Evolutionary conservation across 1,140 invertebrate species (phyloP), one percentile per base, ranked within the genome.

Genomic region (Bacillus rossius): DNA sequence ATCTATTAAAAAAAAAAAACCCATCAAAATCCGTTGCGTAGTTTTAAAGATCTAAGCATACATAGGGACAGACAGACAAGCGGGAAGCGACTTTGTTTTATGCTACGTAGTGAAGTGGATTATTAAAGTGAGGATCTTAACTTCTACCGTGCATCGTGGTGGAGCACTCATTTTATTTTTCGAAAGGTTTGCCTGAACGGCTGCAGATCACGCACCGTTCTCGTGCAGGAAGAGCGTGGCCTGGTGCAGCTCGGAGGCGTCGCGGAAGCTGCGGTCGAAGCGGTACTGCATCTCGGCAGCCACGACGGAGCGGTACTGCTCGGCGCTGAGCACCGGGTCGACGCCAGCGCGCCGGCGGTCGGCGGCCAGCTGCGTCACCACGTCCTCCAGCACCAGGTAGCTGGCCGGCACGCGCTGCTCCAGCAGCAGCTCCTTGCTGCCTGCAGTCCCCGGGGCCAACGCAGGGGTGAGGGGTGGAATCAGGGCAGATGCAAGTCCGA

Each of bases 181-280:
- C n/a, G n/a, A n/a, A n/a, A n/a, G n/a, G n/a, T n/a, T n/a, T n/a
- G n/a, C n/a, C n/a, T n/a, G n/a, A n/a, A n/a, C n/a, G n/a, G n/a
- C n/a, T n/a, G n/a, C n/a, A n/a, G n/a, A 1, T 17, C 19, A 66
- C 49, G 69, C 75, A 82, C 94, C 97, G 76, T 98, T 99, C 68
- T 99, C 97, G 75, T 99, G 96, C 1, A 99, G 81, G 76, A 99
- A 99, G 59, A 92, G 82, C 0, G 95, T 97, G 0, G 96, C 96
- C 73, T 98, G 94, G 65, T 96, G 91, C 34, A 99, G 71, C 73
- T 99, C 96, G 0, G 91, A 84, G 4, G 83, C 81, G 78, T 98
- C 94, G 20, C 95, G 76, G 71, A 95, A 96, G 16, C 83, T 83
- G 54, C 83, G 79, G 60, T 85, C 78, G 49, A 84, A 78, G 38